Evolutionary conservation across 1,140 invertebrate genomes (phyloP).

Genomic region (Rhopalosiphum maidis): DNA sequence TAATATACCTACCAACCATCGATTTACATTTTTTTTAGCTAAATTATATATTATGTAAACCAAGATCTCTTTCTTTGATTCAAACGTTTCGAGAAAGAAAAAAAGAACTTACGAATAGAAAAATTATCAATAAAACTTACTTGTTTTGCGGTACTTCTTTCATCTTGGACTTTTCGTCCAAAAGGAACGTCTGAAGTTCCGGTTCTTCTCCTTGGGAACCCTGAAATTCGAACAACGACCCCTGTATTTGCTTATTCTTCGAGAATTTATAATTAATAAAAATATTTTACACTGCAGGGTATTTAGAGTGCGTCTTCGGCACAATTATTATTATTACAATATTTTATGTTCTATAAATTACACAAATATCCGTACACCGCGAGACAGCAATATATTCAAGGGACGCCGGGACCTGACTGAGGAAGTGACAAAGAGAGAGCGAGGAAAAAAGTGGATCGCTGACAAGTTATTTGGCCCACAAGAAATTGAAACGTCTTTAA

Average conservation of each 20-base stretch:
- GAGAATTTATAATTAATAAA: neutral
- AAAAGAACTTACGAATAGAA: neutral
- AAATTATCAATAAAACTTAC: slow-evolving; percentile 61
- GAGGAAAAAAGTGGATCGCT: slow-evolving; percentile 21
- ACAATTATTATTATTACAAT: neutral
- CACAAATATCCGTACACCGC: neutral
- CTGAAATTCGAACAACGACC: neutral
- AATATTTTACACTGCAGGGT: neutral
- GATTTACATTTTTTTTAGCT: neutral
- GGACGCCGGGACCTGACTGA: neutral
- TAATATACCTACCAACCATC: too few relatives aligned
- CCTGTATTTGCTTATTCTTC: neutral
- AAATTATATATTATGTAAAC: neutral
- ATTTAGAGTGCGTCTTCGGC: neutral
- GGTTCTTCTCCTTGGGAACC: neutral
- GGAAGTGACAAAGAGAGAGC: neutral
- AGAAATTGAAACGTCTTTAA: slow-evolving; percentile 32
- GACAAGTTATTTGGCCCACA: slow-evolving; percentile 39
- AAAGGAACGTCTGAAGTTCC: slow-evolving; percentile 46
- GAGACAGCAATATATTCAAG: neutral
- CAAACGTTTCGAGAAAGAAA: neutral
- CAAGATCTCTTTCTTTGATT: neutral
- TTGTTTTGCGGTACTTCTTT: neutral
- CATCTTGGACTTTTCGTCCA: slow-evolving; percentile 48
- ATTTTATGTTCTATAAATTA: neutral